These are phyloP conservation scores for Eucera pruinosa DNA, from an alignment of 2,888 invertebrate genomes.

Conservation along the genomic window DNA sequence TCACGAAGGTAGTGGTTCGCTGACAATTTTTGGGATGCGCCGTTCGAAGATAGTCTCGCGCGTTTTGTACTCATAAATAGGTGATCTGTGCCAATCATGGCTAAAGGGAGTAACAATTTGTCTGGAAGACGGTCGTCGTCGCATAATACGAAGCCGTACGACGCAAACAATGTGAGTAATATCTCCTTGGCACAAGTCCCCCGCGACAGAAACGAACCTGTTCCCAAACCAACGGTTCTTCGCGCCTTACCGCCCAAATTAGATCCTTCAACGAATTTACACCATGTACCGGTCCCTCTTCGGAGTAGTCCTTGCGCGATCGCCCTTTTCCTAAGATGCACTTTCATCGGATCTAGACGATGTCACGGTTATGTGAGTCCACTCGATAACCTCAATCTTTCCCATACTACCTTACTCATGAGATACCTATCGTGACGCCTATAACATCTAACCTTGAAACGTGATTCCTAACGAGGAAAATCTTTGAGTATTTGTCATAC, in stretches of 20 bases:
- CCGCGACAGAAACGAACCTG: slow-evolving; percentile 45
- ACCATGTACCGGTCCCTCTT: background rate
- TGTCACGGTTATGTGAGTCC: slow-evolving; percentile 68
- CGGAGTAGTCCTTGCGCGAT: slow-evolving; percentile 13
- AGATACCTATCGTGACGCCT: slow-evolving; percentile 44
- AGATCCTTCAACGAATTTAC: slow-evolving; percentile 26
- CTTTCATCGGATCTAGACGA: slow-evolving; percentile 57
- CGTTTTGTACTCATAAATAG: slow-evolving; percentile 65
- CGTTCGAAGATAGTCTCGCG: slow-evolving; percentile 72
- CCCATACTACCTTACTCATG: slow-evolving; percentile 30
- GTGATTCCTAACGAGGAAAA: slow-evolving; percentile 45
- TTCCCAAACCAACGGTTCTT: slow-evolving; percentile 44
- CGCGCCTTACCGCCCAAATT: slow-evolving; percentile 42
- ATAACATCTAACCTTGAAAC: slow-evolving; percentile 59
- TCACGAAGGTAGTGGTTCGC: slow-evolving; percentile 77
- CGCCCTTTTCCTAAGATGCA: slow-evolving; percentile 66
- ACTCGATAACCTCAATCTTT: slow-evolving; percentile 73
- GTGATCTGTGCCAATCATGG: slow-evolving; percentile 74
- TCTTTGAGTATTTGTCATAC: background rate
- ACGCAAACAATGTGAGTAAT: slow-evolving; percentile 85
- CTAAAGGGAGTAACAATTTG: slow-evolving; percentile 81
- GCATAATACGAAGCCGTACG: slow-evolving; percentile 84
- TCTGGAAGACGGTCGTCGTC: slow-evolving; percentile 79
- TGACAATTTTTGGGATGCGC: slow-evolving; percentile 79
- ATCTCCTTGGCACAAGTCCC: slow-evolving; percentile 55